These are phyloP conservation scores for Leptinotarsa rubiginosa DNA, from an alignment of 2,888 invertebrate genomes.

Conservation along the genomic window DNA sequence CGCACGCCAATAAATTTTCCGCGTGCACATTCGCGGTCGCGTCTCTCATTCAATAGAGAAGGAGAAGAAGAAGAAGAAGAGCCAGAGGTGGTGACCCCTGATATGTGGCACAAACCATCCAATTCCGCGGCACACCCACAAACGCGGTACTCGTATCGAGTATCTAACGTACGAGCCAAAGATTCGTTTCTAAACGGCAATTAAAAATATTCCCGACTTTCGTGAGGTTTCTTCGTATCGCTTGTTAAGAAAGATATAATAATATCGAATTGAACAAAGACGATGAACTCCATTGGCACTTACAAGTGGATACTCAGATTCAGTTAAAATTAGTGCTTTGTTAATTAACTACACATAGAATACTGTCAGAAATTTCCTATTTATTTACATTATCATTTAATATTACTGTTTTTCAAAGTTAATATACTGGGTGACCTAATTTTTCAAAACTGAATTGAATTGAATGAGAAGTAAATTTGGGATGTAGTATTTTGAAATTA, in stretches of 20 bases:
- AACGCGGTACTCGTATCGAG: slow-evolving; percentile 14
- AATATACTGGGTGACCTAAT: no score
- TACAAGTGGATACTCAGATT: no score
- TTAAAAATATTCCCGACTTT: slow-evolving; percentile 9
- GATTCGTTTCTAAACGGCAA: slow-evolving; percentile 6
- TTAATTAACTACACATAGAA: no score
- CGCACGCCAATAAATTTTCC: slow-evolving; percentile 35
- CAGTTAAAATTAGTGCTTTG: no score
- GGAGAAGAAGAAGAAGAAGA: slow-evolving; percentile 35
- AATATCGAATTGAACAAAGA: neutral
- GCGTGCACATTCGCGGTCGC: slow-evolving; percentile 37
- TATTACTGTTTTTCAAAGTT: no score
- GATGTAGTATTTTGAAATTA: no score
- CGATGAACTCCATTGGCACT: no score
- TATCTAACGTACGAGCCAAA: slow-evolving; percentile 9
- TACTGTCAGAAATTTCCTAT: no score
- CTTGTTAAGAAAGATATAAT: neutral
- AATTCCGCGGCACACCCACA: slow-evolving; percentile 38
- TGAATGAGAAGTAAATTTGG: no score
- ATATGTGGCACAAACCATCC: slow-evolving; percentile 54
- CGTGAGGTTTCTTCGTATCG: slow-evolving; percentile 4
- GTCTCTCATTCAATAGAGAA: slow-evolving; percentile 48
- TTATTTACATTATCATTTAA: no score
- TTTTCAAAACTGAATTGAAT: no score
- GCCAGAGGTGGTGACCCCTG: slow-evolving; percentile 52